A percentile compares a stretch with the other conserved stretches of the same genome.
phyloP scores from a whole-genome alignment of 2,113 vertebrate genomes.

The Lutjanus erythropterus region DNA sequence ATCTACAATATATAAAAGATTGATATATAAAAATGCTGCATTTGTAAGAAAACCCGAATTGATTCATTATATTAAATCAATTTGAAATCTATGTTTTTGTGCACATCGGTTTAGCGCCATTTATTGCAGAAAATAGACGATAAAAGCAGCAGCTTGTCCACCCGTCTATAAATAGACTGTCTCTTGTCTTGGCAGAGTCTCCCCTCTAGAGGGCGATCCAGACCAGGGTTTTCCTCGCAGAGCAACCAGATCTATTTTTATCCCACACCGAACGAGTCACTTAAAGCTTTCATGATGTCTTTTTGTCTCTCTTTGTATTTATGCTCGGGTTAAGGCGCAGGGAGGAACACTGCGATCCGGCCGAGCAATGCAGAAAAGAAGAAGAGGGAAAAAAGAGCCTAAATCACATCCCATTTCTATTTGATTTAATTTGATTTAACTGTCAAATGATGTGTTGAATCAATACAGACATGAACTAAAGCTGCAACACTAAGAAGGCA shows the following conservation, averaged over 20 bases:
- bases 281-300: constrained; percentile 69
- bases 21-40: background rate
- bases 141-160: background rate
- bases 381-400: background rate
- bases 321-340: constrained; percentile 24
- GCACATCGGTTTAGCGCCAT: background rate
- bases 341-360: constrained; percentile 17
- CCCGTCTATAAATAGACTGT: background rate
- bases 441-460: background rate
- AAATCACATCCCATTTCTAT: background rate
- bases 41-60: background rate
- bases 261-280: constrained; percentile 60
- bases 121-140: background rate
- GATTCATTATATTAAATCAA: background rate
- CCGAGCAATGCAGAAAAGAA: background rate
- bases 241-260: constrained; percentile 77
- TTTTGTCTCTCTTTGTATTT: constrained; percentile 68
- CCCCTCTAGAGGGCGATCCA: constrained; percentile 64
- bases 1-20: background rate
- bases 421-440: no score
- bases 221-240: constrained; percentile 61
- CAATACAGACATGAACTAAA: background rate
- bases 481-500: background rate
- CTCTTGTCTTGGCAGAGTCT: constrained; percentile 39
- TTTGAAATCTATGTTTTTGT: background rate